phyloP scores from a whole-genome alignment of 2,113 vertebrate genomes.

The Spilogale gracilis region DNA sequence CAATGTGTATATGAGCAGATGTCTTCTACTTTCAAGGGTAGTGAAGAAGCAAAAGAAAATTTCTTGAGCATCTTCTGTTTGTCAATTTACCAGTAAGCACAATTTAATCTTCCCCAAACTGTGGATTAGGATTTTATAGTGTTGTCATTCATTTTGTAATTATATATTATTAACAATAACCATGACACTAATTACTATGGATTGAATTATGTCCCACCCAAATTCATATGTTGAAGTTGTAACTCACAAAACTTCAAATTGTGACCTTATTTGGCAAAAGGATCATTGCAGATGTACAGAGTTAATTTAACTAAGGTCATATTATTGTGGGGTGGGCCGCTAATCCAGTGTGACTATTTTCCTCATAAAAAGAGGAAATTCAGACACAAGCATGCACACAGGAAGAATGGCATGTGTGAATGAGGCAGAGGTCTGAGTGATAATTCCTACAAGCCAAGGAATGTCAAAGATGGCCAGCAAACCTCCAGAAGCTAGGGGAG shows the following conservation, averaged over 20 bases:
- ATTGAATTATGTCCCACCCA: not conserved
- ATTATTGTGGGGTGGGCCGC: no score
- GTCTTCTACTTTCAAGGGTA: not conserved
- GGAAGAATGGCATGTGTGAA: no score
- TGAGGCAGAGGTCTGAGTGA: no score
- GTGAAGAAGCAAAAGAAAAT: not conserved
- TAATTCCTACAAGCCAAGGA: no score
- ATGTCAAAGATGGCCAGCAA: no score
- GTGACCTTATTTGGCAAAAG: not conserved
- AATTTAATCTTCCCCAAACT: not conserved
- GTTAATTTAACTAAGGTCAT: not conserved
- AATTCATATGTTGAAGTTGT: not conserved
- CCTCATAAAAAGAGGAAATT: not conserved
- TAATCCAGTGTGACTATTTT: not conserved
- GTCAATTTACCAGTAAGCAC: not conserved
- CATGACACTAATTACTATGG: not conserved
- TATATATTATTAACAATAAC: not conserved
- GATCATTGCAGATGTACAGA: not conserved
- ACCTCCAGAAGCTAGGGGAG: no score
- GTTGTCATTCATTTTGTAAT: not conserved
- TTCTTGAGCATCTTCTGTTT: not conserved
- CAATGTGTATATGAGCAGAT: not conserved
- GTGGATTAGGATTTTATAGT: not conserved
- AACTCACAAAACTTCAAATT: not conserved
- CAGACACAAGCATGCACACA: no score